Evolutionary conservation across 2,888 invertebrate species (phyloP), one percentile per base, ranked within the genome.

Genomic region (Drosophila nr. perissopoda): DNA sequence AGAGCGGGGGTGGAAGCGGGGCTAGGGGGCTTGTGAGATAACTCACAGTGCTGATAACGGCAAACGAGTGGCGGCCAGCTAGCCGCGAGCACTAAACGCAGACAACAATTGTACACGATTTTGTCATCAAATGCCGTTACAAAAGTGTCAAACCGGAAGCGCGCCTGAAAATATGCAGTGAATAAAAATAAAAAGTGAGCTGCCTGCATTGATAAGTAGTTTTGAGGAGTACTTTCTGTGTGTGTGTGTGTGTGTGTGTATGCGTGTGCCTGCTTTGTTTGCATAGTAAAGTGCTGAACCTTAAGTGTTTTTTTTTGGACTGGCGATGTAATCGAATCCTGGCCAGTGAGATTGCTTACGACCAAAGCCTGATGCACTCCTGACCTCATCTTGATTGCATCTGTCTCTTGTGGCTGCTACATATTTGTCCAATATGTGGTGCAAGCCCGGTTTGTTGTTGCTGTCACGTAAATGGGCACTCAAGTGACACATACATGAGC

Each of bases 271-370:
- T 53, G 70, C 60, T 54, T 63, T 74, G 83, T 86, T 88, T 83
- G 81, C 70, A 34, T 40, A 83, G 79, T 75, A 84, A 89, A 84
- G 89, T 84, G 84, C 84, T 76, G 73, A 34, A 48, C 51, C 76
- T 64, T 81, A 81, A 83, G 57, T 42, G 40, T 31, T 42, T 42
- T 29, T 27, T 56, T 25, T 56, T 77, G 76, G 64, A 60, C 64
- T 51, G 56, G 59, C 88, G 65, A 76, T 82, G 76, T 79, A 88
- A 89, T 89, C 89, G 85, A 87, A 89, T 83, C 74, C 46, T 83
- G 66, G 64, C 67, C 70, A 56, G n/a, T 56, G 53, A 78, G 65
- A 76, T 81, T 60, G 11, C 71, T 63, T 76, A 81, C 78, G 66
- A 61, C 48, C 54, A 34, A 40, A 52, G 11, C 70, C 51, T 52